Evolutionary conservation across 2,888 invertebrate species (phyloP), one percentile per base, ranked within the genome.

Genomic region (Altica lythri): DNA sequence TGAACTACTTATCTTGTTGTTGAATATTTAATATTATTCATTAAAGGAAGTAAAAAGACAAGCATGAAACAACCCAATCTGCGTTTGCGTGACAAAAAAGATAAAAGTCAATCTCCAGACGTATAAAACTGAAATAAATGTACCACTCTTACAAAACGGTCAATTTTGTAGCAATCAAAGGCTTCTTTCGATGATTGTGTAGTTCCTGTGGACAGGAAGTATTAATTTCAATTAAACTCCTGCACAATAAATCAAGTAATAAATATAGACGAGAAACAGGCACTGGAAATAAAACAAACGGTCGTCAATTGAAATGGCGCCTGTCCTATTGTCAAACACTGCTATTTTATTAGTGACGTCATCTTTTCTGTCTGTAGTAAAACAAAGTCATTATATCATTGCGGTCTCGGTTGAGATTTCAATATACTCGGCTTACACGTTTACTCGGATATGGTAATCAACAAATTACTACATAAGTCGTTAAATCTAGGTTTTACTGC

Each of bases 231-330:
- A 74, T 74, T 73, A 72, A 57, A 69, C 71, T 68, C 71, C 72
- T 68, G 70, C 70, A 71, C 71, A 66, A 73, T 74, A 74, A 72
- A 74, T 74, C 74, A 75, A 74, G 73, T 74, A 72, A 70, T 74
- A 73, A 74, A 74, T 73, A 73, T 65, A 70, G 70, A 72, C 46
- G 67, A 69, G 68, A 67, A 68, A 66, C 70, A 69, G 70, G 71
- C 72, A 68, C 67, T 73, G 68, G 72, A 72, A 72, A 73, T 70
- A 68, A 72, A 75, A 73, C 73, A 72, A 68, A 72, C 73, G 68
- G 70, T 67, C 66, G 64, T 73, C 74, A 75, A 75, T 75, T 75
- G 74, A 68, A 72, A 70, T 75, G 75, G 75, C 75, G 75, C 75
- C 75, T 72, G 67, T 68, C 73, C 71, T 72, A 71, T 70, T 74